phyloP scores from a whole-genome alignment of 92 coral and sea anemone species.

The Pocillopora grandis region DNA sequence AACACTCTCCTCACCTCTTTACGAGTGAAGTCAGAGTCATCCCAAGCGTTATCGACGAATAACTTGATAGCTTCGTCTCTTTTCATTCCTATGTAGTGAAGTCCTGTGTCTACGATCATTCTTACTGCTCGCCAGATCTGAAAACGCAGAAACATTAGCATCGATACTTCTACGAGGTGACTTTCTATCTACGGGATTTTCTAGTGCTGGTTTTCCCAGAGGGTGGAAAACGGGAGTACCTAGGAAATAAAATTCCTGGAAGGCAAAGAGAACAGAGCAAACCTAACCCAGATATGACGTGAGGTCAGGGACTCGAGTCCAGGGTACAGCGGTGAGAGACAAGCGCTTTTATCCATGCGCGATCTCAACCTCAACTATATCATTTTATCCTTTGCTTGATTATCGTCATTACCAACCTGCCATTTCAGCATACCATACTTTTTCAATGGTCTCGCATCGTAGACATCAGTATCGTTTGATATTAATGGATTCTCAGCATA shows the following conservation, averaged over 20 bases:
- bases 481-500: slow-evolving; percentile 76
- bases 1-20: slow-evolving; percentile 35
- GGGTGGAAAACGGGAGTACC: no score
- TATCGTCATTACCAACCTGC: slow-evolving; percentile 54
- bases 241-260: no score
- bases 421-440: slow-evolving; percentile 79
- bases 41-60: slow-evolving; percentile 74
- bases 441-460: slow-evolving; percentile 63
- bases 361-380: no score
- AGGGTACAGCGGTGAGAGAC: no score
- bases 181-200: background rate
- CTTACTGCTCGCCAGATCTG: slow-evolving; percentile 74
- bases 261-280: no score
- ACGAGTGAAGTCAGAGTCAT: slow-evolving; percentile 60
- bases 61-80: slow-evolving; percentile 62
- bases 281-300: no score
- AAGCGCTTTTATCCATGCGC: no score
- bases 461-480: slow-evolving; percentile 75
- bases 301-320: no score
- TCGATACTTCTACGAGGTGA: background rate
- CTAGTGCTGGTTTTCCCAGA: no score
- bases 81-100: slow-evolving; percentile 71
- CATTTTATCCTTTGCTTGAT: no score
- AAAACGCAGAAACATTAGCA: background rate
- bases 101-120: slow-evolving; percentile 68